Evolutionary conservation across 2,113 vertebrate genomes (phyloP), one percentile per base, ranked within the genome.

Genomic region (Tetraodon nigroviridis): DNA sequence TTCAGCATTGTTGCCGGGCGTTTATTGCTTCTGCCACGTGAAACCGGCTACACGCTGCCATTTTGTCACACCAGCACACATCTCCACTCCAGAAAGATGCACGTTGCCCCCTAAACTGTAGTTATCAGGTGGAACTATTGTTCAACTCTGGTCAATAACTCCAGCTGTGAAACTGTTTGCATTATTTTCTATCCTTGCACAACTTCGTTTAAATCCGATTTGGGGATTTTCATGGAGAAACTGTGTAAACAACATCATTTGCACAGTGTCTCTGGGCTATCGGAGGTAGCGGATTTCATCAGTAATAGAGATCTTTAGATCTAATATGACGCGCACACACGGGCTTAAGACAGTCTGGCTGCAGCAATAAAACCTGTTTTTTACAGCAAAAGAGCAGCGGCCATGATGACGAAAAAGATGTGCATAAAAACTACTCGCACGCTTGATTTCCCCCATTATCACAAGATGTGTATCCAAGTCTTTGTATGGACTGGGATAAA

Each of bases 381-480:
- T 92, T 89, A 92, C 90, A 91, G 87, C 91, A 91, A 89, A 92
- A 92, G 87, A 91, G 22, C 55, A 55, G 4, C 27, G 47, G 51
- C 58, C 71, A 47, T 60, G 53, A 55, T 19, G 51, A 46, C 15
- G 49, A 58, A 21, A 73, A 77, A 73, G 53, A 73, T 58, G 58
- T 63, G 55, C 87, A 91, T 90, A 93, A 92, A 92, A 51, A 24
- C 24, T 89, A 91, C 90, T 91, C 92, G 94, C 93, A 93, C 90
- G 92, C 92, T 94, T 93, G 91, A 93, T 95, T 93, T 92, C 82
- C 84, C 70, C 89, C 87, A 92, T 93, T 94, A 93, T 95, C 95
- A 93, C 90, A 95, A 94, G 94, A 94, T 94, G 92, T 93, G 93
- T 94, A 94, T 93, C 93, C 92, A 89, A 93, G 92, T 93, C 93